Evolutionary conservation across 2,113 vertebrate genomes (phyloP), one percentile per base, ranked within the genome.

Genomic region (Naja naja): DNA sequence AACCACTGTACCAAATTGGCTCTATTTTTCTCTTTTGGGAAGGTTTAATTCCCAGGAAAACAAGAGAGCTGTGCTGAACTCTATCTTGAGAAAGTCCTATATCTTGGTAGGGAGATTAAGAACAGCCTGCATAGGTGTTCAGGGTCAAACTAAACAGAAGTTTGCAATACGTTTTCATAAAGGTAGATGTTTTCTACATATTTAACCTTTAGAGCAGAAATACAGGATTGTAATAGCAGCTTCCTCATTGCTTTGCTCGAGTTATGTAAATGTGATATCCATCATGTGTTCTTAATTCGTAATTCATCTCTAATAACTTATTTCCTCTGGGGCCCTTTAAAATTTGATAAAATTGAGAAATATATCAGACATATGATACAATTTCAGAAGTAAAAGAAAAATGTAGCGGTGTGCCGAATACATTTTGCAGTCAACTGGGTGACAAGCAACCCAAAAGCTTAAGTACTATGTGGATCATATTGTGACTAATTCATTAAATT

Each of bases 121-220:
- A 74, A 74, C 2, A 34, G n/a, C 69, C 5, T 34, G 7, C 2
- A 1, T 69, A 30, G 12, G n/a, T 7, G n/a, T 18, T 74, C 64
- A 74, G 5, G 5, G n/a, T 74, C 69, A 69, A 69, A n/a, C 60
- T 34, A 39, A 34, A 34, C n/a, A 34, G n/a, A 74, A 18, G 1
- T 74, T 74, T 74, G n/a, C 5, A n/a, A 20, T 34, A 18, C 3
- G n/a, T 74, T 74, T 74, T 74, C 69, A 34, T 39, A 34, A 74
- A 74, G 64, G 5, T 34, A 2, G 3, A 74, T 74, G 69, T 74
- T 39, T 74, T 74, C 69, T 74, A 34, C 18, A 69, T 69, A 6
- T 94, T 89, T 96, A 87, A 53, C 30, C 45, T 47, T 95, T 45
- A 74, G 58, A 90, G n/a, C 52, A 5, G 93, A 94, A 93, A 93